These are phyloP conservation scores for Zelostemma sp. DNA, from an alignment of 1,140 invertebrate species.

Conservation along the genomic window DNA sequence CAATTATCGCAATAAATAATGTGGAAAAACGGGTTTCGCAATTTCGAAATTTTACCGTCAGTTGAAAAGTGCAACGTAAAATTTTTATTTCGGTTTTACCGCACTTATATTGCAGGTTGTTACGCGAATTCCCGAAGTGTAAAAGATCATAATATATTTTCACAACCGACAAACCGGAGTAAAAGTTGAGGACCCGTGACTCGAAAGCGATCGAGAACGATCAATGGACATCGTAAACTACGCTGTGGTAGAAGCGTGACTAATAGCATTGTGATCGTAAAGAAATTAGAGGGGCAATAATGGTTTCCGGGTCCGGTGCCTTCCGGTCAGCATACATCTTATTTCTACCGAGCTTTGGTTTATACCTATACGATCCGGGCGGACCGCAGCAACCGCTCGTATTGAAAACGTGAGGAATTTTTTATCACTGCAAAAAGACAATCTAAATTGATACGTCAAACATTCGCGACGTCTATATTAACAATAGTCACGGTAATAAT, in stretches of 20 bases:
- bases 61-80: slow-evolving; percentile 3
- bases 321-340: slow-evolving; percentile 69
- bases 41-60: neutral
- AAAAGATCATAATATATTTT: slow-evolving; percentile 24
- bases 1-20: neutral
- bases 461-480: too few species aligned
- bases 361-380: slow-evolving; percentile 31
- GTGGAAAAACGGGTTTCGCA: neutral
- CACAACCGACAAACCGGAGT: slow-evolving; percentile 35
- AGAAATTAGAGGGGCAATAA: slow-evolving; percentile 70
- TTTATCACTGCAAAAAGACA: slow-evolving; percentile 14
- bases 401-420: slow-evolving; percentile 14
- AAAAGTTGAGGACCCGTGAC: slow-evolving; percentile 43
- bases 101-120: neutral
- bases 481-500: too few species aligned
- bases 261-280: slow-evolving; percentile 68
- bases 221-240: slow-evolving; percentile 56
- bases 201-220: slow-evolving; percentile 40
- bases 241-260: slow-evolving; percentile 60
- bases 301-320: slow-evolving; percentile 66
- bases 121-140: neutral
- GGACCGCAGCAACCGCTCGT: slow-evolving; percentile 33
- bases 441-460: too few species aligned
- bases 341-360: slow-evolving; percentile 29
- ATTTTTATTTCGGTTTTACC: slow-evolving; percentile 1